These are phyloP conservation scores for Podarcis raffonei DNA, from an alignment of 2,113 vertebrate species.

Conservation along the genomic window DNA sequence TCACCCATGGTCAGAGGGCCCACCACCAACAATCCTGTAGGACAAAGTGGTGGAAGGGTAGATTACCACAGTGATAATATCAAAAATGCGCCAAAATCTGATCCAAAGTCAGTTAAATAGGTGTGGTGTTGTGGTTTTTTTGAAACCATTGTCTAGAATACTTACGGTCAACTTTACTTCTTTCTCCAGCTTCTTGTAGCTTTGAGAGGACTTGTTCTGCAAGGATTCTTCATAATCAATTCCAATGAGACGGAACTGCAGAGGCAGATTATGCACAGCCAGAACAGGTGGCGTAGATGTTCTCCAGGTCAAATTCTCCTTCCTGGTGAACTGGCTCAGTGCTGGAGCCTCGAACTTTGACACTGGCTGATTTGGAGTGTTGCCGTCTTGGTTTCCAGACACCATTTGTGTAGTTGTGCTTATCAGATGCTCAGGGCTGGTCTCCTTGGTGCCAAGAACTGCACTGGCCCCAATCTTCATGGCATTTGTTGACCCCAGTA, in stretches of 20 bases:
- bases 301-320: rapidly evolving
- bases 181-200: conserved; percentile 17
- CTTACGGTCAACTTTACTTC: conserved; percentile 49
- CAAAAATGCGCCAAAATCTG: no score
- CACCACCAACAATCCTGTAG: neutral
- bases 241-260: conserved; percentile 44
- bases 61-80: neutral
- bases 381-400: rapidly evolving
- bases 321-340: neutral
- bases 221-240: neutral
- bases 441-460: neutral
- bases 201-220: neutral
- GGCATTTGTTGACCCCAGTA: neutral
- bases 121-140: no score
- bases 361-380: neutral
- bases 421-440: neutral
- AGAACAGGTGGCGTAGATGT: rapidly evolving
- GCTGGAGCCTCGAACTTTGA: neutral
- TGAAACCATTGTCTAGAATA: neutral
- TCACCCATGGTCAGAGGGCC: neutral
- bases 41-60: neutral
- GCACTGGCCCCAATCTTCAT: neutral
- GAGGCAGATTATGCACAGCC: neutral
- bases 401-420: rapidly evolving
- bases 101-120: neutral